Conservation (phyloP, 2,113 vertebrate species). For the Equus przewalskii region DNA sequence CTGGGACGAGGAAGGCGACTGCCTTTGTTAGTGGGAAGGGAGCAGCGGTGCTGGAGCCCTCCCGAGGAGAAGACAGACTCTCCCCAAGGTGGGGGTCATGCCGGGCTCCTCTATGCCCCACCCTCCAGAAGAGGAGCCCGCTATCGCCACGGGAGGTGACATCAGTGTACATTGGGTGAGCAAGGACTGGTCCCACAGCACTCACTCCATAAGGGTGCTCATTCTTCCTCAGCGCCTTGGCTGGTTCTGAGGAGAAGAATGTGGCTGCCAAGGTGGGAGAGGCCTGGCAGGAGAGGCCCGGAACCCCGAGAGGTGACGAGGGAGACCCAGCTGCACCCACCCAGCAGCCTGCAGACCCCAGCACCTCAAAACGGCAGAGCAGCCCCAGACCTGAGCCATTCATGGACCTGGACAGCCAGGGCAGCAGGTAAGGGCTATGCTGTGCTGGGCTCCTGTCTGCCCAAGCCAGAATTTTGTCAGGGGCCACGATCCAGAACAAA, state of each 20-base stretch:
- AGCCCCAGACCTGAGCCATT: not conserved
- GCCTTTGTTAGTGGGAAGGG: not conserved
- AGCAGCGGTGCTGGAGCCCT: not conserved
- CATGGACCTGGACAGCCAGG: not conserved
- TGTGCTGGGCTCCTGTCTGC: not conserved
- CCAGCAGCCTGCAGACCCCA: not conserved
- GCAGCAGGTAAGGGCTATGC: slow-evolving; percentile 42
- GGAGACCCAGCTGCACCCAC: not conserved
- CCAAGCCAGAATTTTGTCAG: not conserved
- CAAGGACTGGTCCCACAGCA: not conserved
- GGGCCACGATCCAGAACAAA: not conserved
- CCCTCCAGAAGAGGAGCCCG: not conserved
- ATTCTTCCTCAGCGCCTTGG: slow-evolving; percentile 22
- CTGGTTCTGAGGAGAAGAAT: not conserved
- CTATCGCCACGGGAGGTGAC: not conserved
- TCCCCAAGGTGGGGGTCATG: not conserved
- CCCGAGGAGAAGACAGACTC: not conserved
- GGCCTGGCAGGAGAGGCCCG: not conserved
- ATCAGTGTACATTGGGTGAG: not conserved
- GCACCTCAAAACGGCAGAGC: not conserved
- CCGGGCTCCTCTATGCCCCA: not conserved
- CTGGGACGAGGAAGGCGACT: not conserved
- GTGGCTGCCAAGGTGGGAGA: not conserved
- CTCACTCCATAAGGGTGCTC: not conserved
- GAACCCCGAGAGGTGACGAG: not conserved